Evolutionary conservation across 2,888 invertebrate species (phyloP).

Genomic region (Drosophila tripunctata): DNA sequence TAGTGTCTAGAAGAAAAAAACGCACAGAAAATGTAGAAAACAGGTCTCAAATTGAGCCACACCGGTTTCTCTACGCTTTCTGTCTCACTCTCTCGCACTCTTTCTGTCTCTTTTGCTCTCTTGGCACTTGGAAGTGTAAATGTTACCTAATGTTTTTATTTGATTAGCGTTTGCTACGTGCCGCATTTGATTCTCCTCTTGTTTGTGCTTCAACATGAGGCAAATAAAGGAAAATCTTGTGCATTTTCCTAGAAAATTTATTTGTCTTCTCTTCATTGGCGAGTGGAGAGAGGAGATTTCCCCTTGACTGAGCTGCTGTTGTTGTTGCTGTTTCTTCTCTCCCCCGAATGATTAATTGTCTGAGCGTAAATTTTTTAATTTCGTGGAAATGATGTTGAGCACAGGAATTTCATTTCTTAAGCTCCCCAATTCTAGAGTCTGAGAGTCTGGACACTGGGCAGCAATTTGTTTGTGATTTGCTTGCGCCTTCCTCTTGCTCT

Average conservation of each 20-base stretch:
- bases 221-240: constrained; percentile 52
- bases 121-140: constrained; percentile 66
- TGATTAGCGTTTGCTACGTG: constrained; percentile 77
- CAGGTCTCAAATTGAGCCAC: constrained; percentile 57
- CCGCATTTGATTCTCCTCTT: constrained; percentile 58
- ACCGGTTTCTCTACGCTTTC: constrained; percentile 22
- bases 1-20: constrained; percentile 51
- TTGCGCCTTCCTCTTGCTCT: constrained; percentile 4
- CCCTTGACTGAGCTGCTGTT: constrained; percentile 33
- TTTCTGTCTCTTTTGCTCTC: neutral
- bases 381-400: constrained; percentile 75
- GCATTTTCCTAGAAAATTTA: constrained; percentile 66
- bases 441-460: constrained; percentile 28
- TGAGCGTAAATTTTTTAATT: constrained; percentile 80
- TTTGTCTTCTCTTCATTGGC: constrained; percentile 28
- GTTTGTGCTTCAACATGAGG: constrained; percentile 17
- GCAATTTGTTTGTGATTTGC: constrained; percentile 70
- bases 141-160: constrained; percentile 79
- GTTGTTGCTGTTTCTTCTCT: too few relatives aligned
- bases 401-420: constrained; percentile 65
- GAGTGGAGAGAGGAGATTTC: constrained; percentile 42
- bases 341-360: constrained; percentile 70
- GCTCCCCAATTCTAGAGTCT: constrained; percentile 1
- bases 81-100: neutral
- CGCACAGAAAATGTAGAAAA: constrained; percentile 27